These are phyloP conservation scores for Proales similis DNA, from an alignment of 1,140 invertebrate genomes.

Conservation along the genomic window DNA sequence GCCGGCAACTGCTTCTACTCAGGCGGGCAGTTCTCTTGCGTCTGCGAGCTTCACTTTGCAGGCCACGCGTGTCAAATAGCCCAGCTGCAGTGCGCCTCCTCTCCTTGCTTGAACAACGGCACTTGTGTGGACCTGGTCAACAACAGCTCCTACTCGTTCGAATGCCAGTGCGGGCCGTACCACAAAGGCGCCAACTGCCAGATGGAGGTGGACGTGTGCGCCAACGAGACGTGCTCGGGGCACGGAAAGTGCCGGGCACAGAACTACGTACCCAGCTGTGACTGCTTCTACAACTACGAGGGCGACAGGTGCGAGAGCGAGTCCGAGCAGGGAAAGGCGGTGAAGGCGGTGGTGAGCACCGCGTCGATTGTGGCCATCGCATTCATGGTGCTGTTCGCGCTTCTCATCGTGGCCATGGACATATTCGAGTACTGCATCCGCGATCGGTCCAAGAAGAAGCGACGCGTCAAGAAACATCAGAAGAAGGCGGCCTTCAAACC, in stretches of 20 bases:
- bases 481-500: too few relatives aligned
- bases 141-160: constrained; percentile 68
- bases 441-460: too few relatives aligned
- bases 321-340: not conserved
- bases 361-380: not conserved
- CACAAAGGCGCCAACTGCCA: constrained; percentile 67
- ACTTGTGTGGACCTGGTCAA: constrained; percentile 75
- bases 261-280: not conserved
- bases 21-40: not conserved
- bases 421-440: too few relatives aligned
- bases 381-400: too few relatives aligned
- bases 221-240: not conserved
- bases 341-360: not conserved
- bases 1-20: not conserved
- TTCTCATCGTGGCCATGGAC: too few relatives aligned
- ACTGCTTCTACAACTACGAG: not conserved
- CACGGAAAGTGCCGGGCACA: not conserved
- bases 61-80: constrained; percentile 78
- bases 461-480: too few relatives aligned
- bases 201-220: constrained; percentile 1
- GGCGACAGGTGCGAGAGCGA: not conserved
- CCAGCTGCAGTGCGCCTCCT: constrained; percentile 63
- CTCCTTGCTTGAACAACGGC: constrained; percentile 74
- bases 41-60: constrained; percentile 53
- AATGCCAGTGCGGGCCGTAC: constrained; percentile 74